Conservation (phyloP, 2,888 invertebrate genomes). For the Drosophila recens region DNA sequence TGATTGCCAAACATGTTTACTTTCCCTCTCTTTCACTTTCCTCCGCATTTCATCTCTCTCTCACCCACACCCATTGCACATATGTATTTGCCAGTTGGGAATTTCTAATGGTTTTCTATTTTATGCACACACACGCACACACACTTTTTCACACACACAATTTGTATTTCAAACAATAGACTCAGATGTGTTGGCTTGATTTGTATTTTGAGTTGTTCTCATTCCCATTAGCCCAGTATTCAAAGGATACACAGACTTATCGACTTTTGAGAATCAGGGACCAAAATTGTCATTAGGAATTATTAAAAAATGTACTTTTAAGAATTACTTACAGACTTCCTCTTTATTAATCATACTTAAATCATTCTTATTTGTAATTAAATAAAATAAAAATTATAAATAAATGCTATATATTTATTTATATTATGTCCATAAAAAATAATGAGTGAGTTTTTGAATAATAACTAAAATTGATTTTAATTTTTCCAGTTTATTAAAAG, state of each 20-base stretch:
- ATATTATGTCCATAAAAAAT: no score
- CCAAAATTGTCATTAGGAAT: no score
- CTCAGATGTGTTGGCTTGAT: conserved; percentile 52
- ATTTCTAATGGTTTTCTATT: conserved; percentile 71
- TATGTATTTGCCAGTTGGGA: conserved; percentile 63
- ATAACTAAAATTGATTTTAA: no score
- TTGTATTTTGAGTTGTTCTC: conserved; percentile 36
- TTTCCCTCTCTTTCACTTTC: background rate
- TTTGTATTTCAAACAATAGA: conserved; percentile 64
- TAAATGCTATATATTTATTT: no score
- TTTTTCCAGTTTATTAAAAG: no score
- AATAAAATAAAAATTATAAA: no score
- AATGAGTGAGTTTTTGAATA: no score
- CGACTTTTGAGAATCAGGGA: background rate
- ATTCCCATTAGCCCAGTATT: background rate
- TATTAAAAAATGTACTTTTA: no score
- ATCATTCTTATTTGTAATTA: no score
- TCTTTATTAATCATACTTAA: no score
- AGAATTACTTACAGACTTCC: no score
- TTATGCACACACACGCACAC: conserved; percentile 10
- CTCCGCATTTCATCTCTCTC: background rate
- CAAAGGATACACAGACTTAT: background rate
- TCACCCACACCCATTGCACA: background rate
- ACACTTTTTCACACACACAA: conserved; percentile 19
- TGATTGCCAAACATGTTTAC: conserved; percentile 64